A percentile compares a stretch with the other conserved stretches of the same genome.
These are phyloP conservation scores for Percopsis transmontana DNA, from an alignment of 2,113 vertebrate species.

Conservation along the genomic window DNA sequence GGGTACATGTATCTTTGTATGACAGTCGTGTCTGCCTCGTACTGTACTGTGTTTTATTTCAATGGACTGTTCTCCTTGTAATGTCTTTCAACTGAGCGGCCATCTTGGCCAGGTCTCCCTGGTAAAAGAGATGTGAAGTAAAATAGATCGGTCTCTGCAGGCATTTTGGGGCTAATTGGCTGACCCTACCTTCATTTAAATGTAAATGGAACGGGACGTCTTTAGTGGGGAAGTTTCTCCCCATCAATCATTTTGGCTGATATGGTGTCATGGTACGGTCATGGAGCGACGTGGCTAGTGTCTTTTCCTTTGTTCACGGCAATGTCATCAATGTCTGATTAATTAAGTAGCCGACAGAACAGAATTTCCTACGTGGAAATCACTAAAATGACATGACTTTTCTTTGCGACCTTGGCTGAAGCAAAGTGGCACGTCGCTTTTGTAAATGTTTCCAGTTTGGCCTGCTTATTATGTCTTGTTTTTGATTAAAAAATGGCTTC, in stretches of 20 bases:
- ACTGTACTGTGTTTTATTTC: too few species aligned
- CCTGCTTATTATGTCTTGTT: not conserved
- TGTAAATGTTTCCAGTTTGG: not conserved
- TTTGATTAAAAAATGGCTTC: not conserved
- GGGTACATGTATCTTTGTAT: too few species aligned
- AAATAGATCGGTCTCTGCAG: conserved; percentile 27
- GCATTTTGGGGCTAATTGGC: conserved; percentile 52
- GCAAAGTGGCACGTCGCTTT: not conserved
- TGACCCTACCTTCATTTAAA: conserved; percentile 56
- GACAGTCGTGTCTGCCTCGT: too few species aligned
- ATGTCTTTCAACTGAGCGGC: too few species aligned
- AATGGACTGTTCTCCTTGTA: too few species aligned
- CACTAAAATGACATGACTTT: not conserved
- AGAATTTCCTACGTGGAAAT: not conserved
- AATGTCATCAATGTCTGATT: too few species aligned
- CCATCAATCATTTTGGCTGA: conserved; percentile 46
- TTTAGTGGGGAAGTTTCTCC: conserved; percentile 20
- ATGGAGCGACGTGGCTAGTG: conserved; percentile 6
- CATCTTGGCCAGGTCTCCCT: too few species aligned
- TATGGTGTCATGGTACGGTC: conserved; percentile 18
- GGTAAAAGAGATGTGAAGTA: too few species aligned
- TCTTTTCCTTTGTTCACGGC: conserved; percentile 1
- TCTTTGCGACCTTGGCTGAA: conserved; percentile 6
- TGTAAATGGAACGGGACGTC: conserved; percentile 50
- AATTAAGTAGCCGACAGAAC: not conserved